Evolutionary conservation across 2,888 invertebrate genomes (phyloP), one percentile per base, ranked within the genome.

Genomic region (Torymus texanus): DNA sequence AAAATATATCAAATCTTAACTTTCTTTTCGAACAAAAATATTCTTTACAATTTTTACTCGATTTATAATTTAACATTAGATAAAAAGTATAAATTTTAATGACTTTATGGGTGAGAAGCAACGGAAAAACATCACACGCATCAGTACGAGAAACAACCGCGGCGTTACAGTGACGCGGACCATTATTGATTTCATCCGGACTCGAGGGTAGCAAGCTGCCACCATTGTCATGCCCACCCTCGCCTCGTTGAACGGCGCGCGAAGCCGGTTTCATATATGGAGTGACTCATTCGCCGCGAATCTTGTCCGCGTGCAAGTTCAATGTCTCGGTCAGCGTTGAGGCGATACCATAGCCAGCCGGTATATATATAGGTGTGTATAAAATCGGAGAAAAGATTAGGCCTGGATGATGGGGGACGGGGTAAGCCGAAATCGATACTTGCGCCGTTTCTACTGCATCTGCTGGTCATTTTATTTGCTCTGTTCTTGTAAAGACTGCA

Each of bases 141-240:
- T 13, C 50, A 51, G n/a, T 8, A 14, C 0, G n/a, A 58, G 41
- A 58, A 68, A 56, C 10, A 58, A 16, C 21, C 5, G 29, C 29
- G 24, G 41, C 29, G 14, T 58, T 3, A 58, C 53, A 16, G n/a
- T 29, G 29, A 41, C 50, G 10, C 29, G 56, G 12, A 8, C 16
- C 16, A 56, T 82, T 88, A 88, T 88, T 84, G 87, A 88, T 87
- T 85, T 84, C 83, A 85, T 86, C 85, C 84, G 84, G 83, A 80
- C 72, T 74, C 58, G 78, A 82, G 82, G 80, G 79, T 78, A 61
- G 61, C 78, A 24, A 63, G 18, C 56, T 18, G 11, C 29, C n/a
- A 11, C 62, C 55, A 59, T 24, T 51, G 21, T 50, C 55, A 5
- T 29, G 29, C 29, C 21, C 58, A 63, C 59, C 59, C 70, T 59